phyloP scores from a whole-genome alignment of 2,888 invertebrate genomes.

The Agrochola lota region DNA sequence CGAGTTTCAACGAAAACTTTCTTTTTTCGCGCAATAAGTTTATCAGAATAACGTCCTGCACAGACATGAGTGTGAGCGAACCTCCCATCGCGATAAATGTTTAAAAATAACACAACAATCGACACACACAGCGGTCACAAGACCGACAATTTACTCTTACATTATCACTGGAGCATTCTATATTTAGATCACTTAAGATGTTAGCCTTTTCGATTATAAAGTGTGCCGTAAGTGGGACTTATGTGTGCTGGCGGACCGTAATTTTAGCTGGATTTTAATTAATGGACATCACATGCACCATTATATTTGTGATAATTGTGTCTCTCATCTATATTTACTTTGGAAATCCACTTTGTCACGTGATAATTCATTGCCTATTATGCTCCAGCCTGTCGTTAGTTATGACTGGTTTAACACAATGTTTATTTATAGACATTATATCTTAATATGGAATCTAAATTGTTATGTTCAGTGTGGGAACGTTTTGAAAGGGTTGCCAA shows the following conservation, averaged over 20 bases:
- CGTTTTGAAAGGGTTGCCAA: conserved; percentile 34
- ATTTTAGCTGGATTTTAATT: conserved; percentile 81
- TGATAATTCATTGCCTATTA: conserved; percentile 56
- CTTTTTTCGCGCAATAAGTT: conserved; percentile 49
- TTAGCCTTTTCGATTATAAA: conserved; percentile 83
- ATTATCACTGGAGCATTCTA: conserved; percentile 81
- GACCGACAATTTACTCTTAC: conserved; percentile 79
- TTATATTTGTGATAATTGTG: conserved; percentile 66
- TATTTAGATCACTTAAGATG: conserved; percentile 84
- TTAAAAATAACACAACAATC: conserved; percentile 83
- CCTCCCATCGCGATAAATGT: conserved; percentile 70
- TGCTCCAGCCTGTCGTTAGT: conserved; percentile 27
- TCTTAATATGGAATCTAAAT: conserved; percentile 59
- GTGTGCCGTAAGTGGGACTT: conserved; percentile 73
- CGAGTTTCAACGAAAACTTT: conserved; percentile 33
- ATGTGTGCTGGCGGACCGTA: conserved; percentile 72
- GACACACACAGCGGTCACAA: conserved; percentile 78
- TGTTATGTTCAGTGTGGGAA: conserved; percentile 35
- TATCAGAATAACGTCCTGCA: conserved; percentile 29
- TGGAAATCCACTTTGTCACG: conserved; percentile 56
- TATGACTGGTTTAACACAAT: conserved; percentile 27
- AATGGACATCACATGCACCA: conserved; percentile 73
- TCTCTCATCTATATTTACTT: conserved; percentile 55
- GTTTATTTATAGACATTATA: conserved; percentile 53
- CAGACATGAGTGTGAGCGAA: conserved; percentile 26